Evolutionary conservation across 2,113 vertebrate genomes (phyloP).

Genomic region (Heliornis fulica): DNA sequence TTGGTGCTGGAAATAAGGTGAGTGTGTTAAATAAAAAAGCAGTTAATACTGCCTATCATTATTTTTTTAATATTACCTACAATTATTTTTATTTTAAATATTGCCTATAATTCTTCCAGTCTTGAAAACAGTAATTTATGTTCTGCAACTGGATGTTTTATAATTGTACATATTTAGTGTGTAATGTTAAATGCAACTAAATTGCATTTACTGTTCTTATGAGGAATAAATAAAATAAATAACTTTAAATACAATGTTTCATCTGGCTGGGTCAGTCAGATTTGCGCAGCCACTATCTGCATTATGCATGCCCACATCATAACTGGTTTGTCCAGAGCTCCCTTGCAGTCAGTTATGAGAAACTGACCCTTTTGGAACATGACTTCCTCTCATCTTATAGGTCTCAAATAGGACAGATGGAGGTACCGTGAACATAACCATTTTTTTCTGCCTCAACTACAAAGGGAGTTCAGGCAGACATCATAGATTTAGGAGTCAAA

Average conservation of each 20-base stretch:
- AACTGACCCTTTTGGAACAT: neutral
- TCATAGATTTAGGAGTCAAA: neutral
- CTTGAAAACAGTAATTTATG: neutral
- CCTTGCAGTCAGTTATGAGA: neutral
- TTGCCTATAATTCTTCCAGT: neutral
- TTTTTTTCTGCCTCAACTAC: neutral
- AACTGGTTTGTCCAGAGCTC: neutral
- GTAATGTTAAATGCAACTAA: neutral
- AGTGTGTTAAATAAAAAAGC: constrained; percentile 50
- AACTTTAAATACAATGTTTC: too few species aligned
- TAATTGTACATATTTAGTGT: neutral
- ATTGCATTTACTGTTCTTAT: too few species aligned
- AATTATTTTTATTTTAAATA: neutral
- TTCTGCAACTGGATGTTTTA: neutral
- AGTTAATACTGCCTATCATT: neutral
- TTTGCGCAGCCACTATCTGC: neutral
- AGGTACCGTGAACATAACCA: neutral
- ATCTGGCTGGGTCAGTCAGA: neutral
- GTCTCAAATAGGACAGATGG: neutral
- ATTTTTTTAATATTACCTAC: neutral
- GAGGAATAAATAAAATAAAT: too few species aligned
- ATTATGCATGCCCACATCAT: neutral
- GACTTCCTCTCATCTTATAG: neutral
- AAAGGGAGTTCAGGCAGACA: neutral
- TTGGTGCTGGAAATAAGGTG: constrained; percentile 87